Evolutionary conservation across 1,140 invertebrate genomes (phyloP).

Genomic region (Pectinophora gossypiella): DNA sequence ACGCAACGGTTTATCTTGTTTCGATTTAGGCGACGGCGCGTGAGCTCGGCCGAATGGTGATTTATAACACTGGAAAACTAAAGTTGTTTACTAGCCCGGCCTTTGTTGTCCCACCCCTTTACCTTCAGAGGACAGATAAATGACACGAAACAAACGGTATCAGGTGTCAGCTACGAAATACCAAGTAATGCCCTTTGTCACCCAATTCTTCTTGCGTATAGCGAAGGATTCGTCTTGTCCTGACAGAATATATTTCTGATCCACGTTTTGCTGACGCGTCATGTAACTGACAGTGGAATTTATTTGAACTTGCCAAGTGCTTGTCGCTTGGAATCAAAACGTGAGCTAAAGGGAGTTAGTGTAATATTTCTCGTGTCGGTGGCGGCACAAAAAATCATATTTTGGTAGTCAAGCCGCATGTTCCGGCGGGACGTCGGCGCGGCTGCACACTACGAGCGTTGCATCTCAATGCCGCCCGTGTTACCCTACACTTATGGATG

Average conservation of each 20-base stretch:
- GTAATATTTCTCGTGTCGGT: too few relatives aligned
- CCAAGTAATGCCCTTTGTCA: neutral
- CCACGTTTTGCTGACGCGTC: neutral
- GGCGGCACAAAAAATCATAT: neutral
- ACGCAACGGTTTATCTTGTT: slow-evolving; percentile 53
- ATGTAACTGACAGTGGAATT: too few relatives aligned
- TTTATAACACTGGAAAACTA: neutral
- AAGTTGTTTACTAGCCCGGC: neutral
- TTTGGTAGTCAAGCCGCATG: neutral
- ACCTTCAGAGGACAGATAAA: neutral
- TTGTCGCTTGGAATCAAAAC: neutral
- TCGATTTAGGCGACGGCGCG: slow-evolving; percentile 30
- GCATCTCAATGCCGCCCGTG: neutral
- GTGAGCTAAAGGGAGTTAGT: neutral
- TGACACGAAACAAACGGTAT: neutral
- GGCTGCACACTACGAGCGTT: neutral
- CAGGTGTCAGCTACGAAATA: neutral
- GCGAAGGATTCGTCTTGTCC: neutral
- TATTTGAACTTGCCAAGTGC: too few relatives aligned
- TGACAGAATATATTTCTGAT: neutral
- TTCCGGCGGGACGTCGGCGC: neutral
- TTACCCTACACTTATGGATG: neutral
- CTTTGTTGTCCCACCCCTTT: neutral
- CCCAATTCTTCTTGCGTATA: neutral
- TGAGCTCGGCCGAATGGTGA: neutral